Evolutionary conservation across 2,797 vertebrate species (phyloP), one percentile per base, ranked within the genome.

Genomic region (Gobionotothen gibberifrons): DNA sequence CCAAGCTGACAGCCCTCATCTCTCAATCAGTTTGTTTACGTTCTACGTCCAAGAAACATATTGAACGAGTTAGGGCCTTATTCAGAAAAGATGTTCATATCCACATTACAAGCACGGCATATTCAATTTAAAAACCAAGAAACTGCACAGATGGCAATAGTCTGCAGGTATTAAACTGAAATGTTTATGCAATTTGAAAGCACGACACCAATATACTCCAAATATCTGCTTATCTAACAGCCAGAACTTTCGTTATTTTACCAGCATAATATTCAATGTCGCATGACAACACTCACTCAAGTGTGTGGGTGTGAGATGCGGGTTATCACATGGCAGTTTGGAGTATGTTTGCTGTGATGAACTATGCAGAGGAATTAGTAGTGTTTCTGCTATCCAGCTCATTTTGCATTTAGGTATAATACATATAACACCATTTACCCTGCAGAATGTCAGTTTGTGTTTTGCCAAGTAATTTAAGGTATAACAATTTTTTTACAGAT

Each of bases 1-100:
- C 52, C 17, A 22, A 47, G 63, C 32, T 47, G 39, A 69, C 66
- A 71, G 51, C 22, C 26, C 4, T 77, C 62, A 71, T 75, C 48
- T 68, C 54, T 71, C 62, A 73, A 42, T 67, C 48, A 26, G n/a
- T 40, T 11, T 52, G 57, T 78, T 80, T 74, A 76, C 61, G 66
- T 17, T 49, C 2, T 16, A 36, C 21, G 61, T 76, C 21, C 42
- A 70, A 55, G 15, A 46, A 51, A 75, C 70, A 46, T 19, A 11
- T 29, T 40, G 11, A 51, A 65, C 15, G 36, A 39, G 9, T 51
- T 8, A 13, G 15, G 44, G 1, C 62, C 14, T 42, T 29, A 17
- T 10, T 39, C n/a, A n/a, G 19, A 69, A 48, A 63, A 63, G 5
- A 5, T 0, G 11, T 47, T 59, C 58, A 21, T 32, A 40, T 55